Evolutionary conservation across 2,888 invertebrate species (phyloP).

Genomic region (Tenodera sinensis): DNA sequence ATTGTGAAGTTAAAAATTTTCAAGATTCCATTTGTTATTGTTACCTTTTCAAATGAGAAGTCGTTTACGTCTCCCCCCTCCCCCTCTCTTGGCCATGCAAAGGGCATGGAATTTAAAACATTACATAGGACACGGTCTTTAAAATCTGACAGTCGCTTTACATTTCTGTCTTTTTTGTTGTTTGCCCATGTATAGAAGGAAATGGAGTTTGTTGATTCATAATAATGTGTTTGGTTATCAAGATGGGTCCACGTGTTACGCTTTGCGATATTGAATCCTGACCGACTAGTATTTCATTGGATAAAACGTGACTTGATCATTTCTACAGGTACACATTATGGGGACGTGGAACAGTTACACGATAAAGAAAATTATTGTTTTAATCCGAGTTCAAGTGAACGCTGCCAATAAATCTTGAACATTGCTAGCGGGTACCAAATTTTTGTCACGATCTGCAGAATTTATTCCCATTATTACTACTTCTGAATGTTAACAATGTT

Average conservation of each 20-base stretch:
- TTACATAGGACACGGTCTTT: too few species aligned
- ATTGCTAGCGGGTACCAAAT: neutral
- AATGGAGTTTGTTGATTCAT: neutral
- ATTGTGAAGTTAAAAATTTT: too few species aligned
- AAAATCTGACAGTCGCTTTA: too few species aligned
- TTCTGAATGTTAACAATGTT: neutral
- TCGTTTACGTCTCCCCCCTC: too few species aligned
- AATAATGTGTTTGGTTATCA: neutral
- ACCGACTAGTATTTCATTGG: neutral
- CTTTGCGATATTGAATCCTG: neutral
- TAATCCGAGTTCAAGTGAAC: neutral
- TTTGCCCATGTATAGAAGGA: neutral
- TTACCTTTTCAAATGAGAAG: too few species aligned
- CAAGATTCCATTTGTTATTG: too few species aligned
- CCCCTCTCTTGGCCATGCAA: too few species aligned
- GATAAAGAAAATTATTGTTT: neutral
- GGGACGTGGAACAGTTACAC: neutral
- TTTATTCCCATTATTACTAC: neutral
- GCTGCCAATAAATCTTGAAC: neutral
- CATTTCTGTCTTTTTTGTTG: neutral
- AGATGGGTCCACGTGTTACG: too few species aligned
- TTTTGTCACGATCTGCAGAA: neutral
- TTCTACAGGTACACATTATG: neutral
- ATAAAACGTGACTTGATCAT: neutral
- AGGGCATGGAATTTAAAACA: too few species aligned